These are phyloP conservation scores for Rhinatrema bivittatum DNA, from an alignment of 2,797 vertebrate species.

Conservation along the genomic window DNA sequence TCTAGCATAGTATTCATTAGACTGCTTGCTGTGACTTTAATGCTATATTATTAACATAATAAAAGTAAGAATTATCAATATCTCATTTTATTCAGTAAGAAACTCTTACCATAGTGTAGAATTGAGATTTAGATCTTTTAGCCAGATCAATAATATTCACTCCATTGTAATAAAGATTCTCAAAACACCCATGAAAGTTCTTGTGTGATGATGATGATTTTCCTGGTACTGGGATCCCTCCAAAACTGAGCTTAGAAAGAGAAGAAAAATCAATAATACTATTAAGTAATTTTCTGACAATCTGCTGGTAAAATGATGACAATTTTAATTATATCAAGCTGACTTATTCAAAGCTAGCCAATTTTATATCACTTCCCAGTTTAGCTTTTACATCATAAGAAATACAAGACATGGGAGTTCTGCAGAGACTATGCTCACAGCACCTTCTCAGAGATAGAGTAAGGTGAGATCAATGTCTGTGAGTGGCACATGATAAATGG, in stretches of 20 bases:
- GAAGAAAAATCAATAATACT: constrained; percentile 60
- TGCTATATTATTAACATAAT: neutral
- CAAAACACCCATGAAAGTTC: constrained; percentile 85
- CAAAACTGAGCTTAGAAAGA: constrained; percentile 85
- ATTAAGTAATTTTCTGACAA: constrained; percentile 51
- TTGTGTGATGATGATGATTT: constrained; percentile 57
- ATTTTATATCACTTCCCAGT: neutral
- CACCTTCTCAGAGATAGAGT: too few species aligned
- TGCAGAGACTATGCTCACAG: too few species aligned
- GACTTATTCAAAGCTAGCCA: neutral
- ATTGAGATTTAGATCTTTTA: constrained; percentile 61
- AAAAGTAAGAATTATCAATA: neutral
- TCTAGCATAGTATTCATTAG: too few species aligned
- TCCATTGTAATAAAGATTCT: constrained; percentile 82
- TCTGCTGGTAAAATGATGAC: constrained; percentile 7
- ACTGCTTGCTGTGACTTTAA: neutral
- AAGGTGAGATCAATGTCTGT: too few species aligned
- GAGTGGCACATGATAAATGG: too few species aligned
- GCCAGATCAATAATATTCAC: constrained; percentile 70
- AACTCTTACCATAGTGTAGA: constrained; percentile 66
- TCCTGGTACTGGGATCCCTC: constrained; percentile 61
- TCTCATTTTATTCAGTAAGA: neutral
- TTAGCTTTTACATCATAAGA: too few species aligned
- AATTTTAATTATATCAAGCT: neutral
- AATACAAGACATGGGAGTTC: too few species aligned